Evolutionary conservation across 2,888 invertebrate genomes (phyloP).

Genomic region (Pinctada fucata): DNA sequence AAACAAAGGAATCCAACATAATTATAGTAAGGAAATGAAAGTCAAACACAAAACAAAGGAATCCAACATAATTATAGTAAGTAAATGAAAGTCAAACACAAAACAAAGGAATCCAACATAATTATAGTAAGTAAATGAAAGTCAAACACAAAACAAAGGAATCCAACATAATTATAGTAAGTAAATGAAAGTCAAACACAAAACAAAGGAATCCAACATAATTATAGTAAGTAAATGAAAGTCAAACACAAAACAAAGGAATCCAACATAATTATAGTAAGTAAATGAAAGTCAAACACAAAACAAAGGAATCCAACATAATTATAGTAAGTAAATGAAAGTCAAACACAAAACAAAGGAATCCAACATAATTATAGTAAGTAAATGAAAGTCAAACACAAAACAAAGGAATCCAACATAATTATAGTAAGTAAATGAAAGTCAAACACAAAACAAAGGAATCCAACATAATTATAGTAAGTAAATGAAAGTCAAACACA

Average conservation of each 20-base stretch:
- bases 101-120: constrained; percentile 40
- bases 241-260: constrained; percentile 48
- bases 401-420: constrained; percentile 40
- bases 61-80: background rate
- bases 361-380: background rate
- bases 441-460: constrained; percentile 48
- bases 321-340: no score
- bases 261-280: background rate
- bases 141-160: constrained; percentile 48
- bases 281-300: no score
- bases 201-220: constrained; percentile 40
- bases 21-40: no score
- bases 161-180: background rate
- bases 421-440: no score
- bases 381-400: no score
- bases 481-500: no score
- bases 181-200: no score
- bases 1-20: constrained; percentile 40
- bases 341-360: constrained; percentile 48
- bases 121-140: no score
- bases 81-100: no score
- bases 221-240: no score
- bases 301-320: constrained; percentile 40
- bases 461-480: background rate
- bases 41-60: constrained; percentile 48